phyloP scores from a whole-genome alignment of 1,140 invertebrate genomes.

The Solenopsis fugax region DNA sequence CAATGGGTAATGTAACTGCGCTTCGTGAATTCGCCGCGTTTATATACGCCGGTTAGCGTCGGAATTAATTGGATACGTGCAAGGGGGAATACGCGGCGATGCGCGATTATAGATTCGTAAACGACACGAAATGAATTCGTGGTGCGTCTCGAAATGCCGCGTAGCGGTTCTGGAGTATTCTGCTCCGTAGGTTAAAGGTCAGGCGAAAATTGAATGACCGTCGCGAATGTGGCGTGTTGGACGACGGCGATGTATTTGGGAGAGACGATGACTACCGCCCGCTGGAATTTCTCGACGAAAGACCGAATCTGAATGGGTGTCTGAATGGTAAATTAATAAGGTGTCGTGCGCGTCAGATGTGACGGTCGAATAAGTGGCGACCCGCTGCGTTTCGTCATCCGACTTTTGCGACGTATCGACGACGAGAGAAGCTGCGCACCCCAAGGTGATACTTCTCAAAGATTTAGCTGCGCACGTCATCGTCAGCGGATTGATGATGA shows the following conservation, averaged over 20 bases:
- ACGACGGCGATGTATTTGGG: not conserved
- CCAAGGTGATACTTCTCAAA: slow-evolving; percentile 21
- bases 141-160: slow-evolving; percentile 14
- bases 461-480: not conserved
- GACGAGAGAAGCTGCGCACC: not conserved
- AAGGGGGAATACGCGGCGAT: not conserved
- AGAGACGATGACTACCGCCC: not conserved
- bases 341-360: not conserved
- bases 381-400: slow-evolving; percentile 9
- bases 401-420: slow-evolving; percentile 7
- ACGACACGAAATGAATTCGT: slow-evolving; percentile 5
- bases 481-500: not conserved
- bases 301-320: slow-evolving; percentile 16
- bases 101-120: not conserved
- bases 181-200: slow-evolving; percentile 1
- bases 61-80: slow-evolving; percentile 31
- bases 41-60: slow-evolving; percentile 24
- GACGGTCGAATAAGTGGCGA: slow-evolving; percentile 1
- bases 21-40: slow-evolving; percentile 17
- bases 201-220: slow-evolving; percentile 46
- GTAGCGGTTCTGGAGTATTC: slow-evolving; percentile 6
- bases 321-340: slow-evolving; percentile 31
- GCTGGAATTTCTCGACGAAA: slow-evolving; percentile 25
- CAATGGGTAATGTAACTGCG: slow-evolving; percentile 30
- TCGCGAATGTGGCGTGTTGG: slow-evolving; percentile 14